Base-by-base conservation (phyloP, 1,140 invertebrate species). In the Orius insidiosus region DNA sequence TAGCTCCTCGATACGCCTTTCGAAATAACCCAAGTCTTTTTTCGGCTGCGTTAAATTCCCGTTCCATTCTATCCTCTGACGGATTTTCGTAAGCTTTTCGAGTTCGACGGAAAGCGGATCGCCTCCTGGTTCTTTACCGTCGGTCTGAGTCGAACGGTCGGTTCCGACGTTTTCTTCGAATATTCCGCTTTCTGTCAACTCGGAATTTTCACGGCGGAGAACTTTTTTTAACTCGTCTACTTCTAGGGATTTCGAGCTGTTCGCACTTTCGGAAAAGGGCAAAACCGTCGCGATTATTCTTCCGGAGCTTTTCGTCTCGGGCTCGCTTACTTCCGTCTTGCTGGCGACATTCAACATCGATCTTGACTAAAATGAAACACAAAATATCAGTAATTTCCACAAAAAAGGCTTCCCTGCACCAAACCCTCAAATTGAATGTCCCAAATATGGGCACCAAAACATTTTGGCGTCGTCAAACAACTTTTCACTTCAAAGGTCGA, bases 111-210 rank as follows among this genome's bases (percentile, higher is more conserved):
- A 53, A 19, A 56, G 51, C 15, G 54, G 53, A 18, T 46, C 52
- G 19, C 49, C 33, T 6, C 38, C 36, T 14, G 7, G 32, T 14
- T 34, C 45, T 48, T 32, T 43, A 2, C 41, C 11, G 18, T 61
- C 56, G 1, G 60, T 63, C 50, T 63, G 60, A 3, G 61, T 62
- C 6, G 52, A 42, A 36, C 51, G 47, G 34, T 52, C 54, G 13
- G 41, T 37, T 1, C 51, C 46, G n/a, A 58, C 58, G 18, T 47
- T 34, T 15, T 57, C 58, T 34, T 66, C 64, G 53, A 65, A 67
- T 41, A 67, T 66, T 5, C 65, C 65, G 51, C 64, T 66, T 48
- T 67, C 65, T 51, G 41, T 43, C 41, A 43, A 5, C 9, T 43
- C 41, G 35, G 1, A 48, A 31, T 24, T 24, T 24, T 24, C 24